Evolutionary conservation across 2,797 vertebrate genomes (phyloP).

Genomic region (Argya squamiceps): DNA sequence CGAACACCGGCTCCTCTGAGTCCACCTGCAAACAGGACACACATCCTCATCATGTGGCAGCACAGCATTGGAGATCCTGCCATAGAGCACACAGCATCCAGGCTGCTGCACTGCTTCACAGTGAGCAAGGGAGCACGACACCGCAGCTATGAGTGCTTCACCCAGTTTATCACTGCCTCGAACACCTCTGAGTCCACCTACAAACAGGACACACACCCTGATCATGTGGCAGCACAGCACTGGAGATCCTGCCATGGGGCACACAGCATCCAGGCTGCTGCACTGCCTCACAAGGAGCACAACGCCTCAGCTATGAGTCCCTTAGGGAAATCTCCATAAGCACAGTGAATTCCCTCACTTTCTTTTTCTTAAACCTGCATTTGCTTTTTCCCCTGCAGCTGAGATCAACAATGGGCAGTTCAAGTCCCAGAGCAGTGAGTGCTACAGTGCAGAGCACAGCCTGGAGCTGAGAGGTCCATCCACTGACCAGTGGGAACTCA

Average conservation of each 20-base stretch:
- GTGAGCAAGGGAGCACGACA: background rate
- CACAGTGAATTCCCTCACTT: background rate
- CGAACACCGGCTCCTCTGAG: constrained; percentile 96
- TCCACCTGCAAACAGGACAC: constrained; percentile 83
- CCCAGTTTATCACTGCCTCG: constrained; percentile 96
- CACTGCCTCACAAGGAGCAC: background rate
- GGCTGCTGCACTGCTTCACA: background rate
- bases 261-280: background rate
- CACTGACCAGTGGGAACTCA: background rate
- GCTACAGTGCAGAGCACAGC: rapidly evolving
- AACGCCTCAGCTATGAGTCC: background rate
- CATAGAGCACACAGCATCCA: background rate
- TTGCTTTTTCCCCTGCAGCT: background rate
- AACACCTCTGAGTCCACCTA: constrained; percentile 98
- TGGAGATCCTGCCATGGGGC: background rate
- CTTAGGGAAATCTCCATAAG: background rate
- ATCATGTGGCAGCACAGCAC: rapidly evolving
- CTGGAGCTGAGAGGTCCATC: background rate
- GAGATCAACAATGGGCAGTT: background rate
- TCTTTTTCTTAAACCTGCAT: background rate
- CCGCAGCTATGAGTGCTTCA: constrained; percentile 50
- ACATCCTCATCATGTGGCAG: background rate
- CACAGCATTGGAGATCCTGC: rapidly evolving
- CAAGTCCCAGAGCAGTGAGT: background rate
- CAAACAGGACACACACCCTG: background rate